phyloP scores from a whole-genome alignment of 2,797 vertebrate species.

The Morelia viridis region DNA sequence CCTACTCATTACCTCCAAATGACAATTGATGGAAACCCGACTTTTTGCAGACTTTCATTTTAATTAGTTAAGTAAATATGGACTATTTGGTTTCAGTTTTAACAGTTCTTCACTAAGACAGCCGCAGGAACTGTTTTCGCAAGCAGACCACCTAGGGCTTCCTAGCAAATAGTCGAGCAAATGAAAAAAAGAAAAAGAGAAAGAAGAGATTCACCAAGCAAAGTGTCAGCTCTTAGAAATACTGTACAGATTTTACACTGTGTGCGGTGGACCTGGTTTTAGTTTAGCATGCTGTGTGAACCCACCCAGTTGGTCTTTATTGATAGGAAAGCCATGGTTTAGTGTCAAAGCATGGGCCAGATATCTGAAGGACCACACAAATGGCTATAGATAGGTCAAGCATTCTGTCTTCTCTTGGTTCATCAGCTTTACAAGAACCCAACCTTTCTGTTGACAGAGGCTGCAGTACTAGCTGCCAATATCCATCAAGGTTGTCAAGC shows the following conservation, averaged over 20 bases:
- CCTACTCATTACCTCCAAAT: slow-evolving; percentile 12
- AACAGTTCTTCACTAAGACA: slow-evolving; percentile 15
- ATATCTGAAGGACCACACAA: not conserved
- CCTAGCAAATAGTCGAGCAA: not conserved
- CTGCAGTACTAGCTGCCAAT: not conserved
- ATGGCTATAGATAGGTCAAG: too few relatives aligned
- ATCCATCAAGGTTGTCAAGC: not conserved
- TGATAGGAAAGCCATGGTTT: not conserved
- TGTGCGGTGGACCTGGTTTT: not conserved
- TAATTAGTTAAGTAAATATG: slow-evolving; percentile 33
- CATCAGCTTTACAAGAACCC: not conserved
- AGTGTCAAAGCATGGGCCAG: not conserved
- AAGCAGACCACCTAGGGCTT: slow-evolving; percentile 16
- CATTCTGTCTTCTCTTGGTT: not conserved
- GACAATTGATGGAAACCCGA: slow-evolving; percentile 1
- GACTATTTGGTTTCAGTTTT: slow-evolving; percentile 26
- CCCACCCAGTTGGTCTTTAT: not conserved
- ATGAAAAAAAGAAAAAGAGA: not conserved
- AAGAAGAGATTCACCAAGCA: not conserved
- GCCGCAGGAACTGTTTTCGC: not conserved
- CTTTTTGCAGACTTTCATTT: slow-evolving; percentile 21
- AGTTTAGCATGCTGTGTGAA: not conserved
- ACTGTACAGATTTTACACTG: not conserved
- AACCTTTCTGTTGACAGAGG: not conserved
- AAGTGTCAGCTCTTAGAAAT: not conserved